Percentiles rank a stretch among this genome's conserved stretches.
Evolutionary conservation across 2,113 vertebrate genomes (phyloP).

Genomic region (Ondatra zibethicus): DNA sequence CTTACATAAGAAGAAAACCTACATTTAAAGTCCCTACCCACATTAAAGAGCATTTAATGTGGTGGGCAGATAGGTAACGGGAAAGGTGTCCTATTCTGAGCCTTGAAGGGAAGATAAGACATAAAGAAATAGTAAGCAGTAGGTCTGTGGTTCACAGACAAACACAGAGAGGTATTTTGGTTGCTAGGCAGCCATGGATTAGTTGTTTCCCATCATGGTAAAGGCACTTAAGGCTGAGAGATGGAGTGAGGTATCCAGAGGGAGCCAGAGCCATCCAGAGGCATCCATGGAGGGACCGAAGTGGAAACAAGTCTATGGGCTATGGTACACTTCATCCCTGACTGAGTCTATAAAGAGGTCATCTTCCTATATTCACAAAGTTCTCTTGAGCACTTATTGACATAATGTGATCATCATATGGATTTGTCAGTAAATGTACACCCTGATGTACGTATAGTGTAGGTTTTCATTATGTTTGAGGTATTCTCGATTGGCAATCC

Average conservation of each 20-base stretch:
- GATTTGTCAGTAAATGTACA: not conserved
- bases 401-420: not conserved
- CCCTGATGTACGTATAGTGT: not conserved
- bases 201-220: not conserved
- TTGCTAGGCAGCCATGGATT: not conserved
- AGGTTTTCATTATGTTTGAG: not conserved
- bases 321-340: not conserved
- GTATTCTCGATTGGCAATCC: not conserved
- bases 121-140: constrained; percentile 2
- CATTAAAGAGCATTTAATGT: constrained; percentile 47
- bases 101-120: constrained; percentile 55
- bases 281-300: not conserved
- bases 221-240: not conserved
- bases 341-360: too few species aligned
- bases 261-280: not conserved
- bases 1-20: constrained; percentile 28
- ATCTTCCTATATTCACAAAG: not conserved
- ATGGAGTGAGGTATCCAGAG: not conserved
- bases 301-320: not conserved
- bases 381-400: not conserved
- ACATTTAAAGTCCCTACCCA: constrained; percentile 52
- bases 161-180: constrained; percentile 39
- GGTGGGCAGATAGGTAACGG: constrained; percentile 58
- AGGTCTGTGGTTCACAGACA: not conserved
- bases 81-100: not conserved